Evolutionary conservation across 2,888 invertebrate species (phyloP), one percentile per base, ranked within the genome.

Genomic region (Lasioglossum villosulum): DNA sequence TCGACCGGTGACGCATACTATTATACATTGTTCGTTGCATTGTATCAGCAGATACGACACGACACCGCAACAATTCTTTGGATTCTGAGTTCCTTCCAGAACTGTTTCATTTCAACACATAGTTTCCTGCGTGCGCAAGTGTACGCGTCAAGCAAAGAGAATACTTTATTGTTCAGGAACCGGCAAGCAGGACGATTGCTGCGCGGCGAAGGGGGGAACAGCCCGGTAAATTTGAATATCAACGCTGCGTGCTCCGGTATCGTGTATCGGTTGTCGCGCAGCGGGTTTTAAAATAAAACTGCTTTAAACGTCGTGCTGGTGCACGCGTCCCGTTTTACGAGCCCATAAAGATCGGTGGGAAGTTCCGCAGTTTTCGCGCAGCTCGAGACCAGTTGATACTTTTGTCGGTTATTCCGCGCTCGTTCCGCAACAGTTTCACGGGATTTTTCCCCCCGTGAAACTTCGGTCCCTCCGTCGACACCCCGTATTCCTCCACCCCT

Each of bases 361-460:
- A 59, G 75, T 75, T 39, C 75, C 56, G 59, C 68, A 68, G 68
- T 77, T 77, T 37, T 77, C 68, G 56, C 45, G 34, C 34, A 6
- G 16, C 77, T 77, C 45, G 66, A 48, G 39, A 48, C 19, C 68
- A 77, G 45, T 77, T 77, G 68, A 48, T 68, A 68, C 34, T 37
- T 77, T 68, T 77, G 37, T 70, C 77, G 77, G 30, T 77, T 77
- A 45, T 48, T 68, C 71, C 71, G 71, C 42, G 63, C 75, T 45
- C 59, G 63, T 75, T 56, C 23, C 71, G 52, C 6, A 34, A 48
- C 70, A 34, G 68, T 70, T 70, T 70, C 70, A 70, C 71, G 45
- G 71, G 71, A 71, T 71, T 45, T 45, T 30, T 30, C 71, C 42
- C 68, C 14, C 39, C n/a, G 14, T n/a, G 56, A 56, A 56, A 23